These are phyloP conservation scores for Keiferia lycopersicella DNA, from an alignment of 2,888 invertebrate genomes.

Conservation along the genomic window DNA sequence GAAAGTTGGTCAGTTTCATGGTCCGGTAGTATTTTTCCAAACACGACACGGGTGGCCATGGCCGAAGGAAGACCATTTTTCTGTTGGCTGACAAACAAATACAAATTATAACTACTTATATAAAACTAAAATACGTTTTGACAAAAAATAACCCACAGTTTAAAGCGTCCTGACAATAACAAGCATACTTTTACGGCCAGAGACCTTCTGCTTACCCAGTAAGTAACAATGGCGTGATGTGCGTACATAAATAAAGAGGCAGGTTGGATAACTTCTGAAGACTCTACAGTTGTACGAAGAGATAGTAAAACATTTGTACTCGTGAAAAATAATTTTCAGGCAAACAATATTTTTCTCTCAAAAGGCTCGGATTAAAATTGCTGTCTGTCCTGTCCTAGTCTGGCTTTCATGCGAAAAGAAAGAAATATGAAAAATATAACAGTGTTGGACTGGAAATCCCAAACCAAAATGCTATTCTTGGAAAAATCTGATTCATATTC, in stretches of 20 bases:
- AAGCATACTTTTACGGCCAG: too few species aligned
- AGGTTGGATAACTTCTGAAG: not conserved
- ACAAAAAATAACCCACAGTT: too few species aligned
- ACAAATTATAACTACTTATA: not conserved
- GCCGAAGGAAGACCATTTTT: too few species aligned
- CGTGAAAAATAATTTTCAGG: not conserved
- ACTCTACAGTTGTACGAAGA: not conserved
- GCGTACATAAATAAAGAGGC: not conserved
- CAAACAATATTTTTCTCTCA: constrained; percentile 9
- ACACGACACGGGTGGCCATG: too few species aligned
- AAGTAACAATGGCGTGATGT: too few species aligned
- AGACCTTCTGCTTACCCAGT: too few species aligned
- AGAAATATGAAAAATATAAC: constrained; percentile 1
- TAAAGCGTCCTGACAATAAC: too few species aligned
- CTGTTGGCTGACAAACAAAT: too few species aligned
- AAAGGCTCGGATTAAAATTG: constrained; percentile 8
- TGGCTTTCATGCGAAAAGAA: not conserved
- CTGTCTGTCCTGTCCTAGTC: constrained; percentile 1
- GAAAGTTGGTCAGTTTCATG: too few species aligned
- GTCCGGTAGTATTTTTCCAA: not conserved
- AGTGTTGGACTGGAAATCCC: not conserved
- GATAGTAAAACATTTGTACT: not conserved
- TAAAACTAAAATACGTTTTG: too few species aligned
- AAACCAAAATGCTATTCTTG: not conserved
- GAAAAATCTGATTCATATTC: not conserved